These are phyloP conservation scores for Anoura caudifer DNA, from an alignment of 2,113 vertebrate genomes.

Conservation along the genomic window DNA sequence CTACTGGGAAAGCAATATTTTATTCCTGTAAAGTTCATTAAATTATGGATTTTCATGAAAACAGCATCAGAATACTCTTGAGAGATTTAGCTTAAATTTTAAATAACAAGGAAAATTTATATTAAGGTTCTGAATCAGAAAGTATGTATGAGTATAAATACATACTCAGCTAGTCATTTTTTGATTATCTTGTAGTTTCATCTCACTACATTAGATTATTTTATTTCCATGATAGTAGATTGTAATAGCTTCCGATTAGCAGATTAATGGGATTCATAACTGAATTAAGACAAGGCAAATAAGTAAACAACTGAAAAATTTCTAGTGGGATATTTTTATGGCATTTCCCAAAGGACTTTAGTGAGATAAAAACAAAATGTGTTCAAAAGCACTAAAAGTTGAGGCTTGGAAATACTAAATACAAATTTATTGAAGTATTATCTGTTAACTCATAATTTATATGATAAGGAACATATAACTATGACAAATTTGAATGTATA, in stretches of 20 bases:
- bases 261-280: constrained; percentile 66
- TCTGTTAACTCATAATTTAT: neutral
- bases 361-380: constrained; percentile 26
- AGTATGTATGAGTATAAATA: neutral
- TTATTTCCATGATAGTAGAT: constrained; percentile 67
- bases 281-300: constrained; percentile 71
- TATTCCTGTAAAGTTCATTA: constrained; percentile 16
- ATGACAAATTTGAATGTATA: neutral
- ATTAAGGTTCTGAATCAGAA: constrained; percentile 39
- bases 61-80: neutral
- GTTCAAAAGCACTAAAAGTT: constrained; percentile 30
- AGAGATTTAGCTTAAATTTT: constrained; percentile 30
- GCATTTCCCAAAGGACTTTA: constrained; percentile 39
- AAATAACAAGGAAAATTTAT: constrained; percentile 32
- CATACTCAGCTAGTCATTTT: constrained; percentile 51
- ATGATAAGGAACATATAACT: neutral
- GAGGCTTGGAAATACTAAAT: constrained; percentile 17
- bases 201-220: constrained; percentile 65
- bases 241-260: constrained; percentile 59
- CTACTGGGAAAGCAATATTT: neutral
- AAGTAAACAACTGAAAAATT: constrained; percentile 71
- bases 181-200: constrained; percentile 54
- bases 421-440: neutral
- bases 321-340: constrained; percentile 24
- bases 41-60: constrained; percentile 17